Percentiles rank a stretch among this genome's conserved stretches.
phyloP scores from a whole-genome alignment of 1,140 invertebrate species.

The Drosophila pachea region DNA sequence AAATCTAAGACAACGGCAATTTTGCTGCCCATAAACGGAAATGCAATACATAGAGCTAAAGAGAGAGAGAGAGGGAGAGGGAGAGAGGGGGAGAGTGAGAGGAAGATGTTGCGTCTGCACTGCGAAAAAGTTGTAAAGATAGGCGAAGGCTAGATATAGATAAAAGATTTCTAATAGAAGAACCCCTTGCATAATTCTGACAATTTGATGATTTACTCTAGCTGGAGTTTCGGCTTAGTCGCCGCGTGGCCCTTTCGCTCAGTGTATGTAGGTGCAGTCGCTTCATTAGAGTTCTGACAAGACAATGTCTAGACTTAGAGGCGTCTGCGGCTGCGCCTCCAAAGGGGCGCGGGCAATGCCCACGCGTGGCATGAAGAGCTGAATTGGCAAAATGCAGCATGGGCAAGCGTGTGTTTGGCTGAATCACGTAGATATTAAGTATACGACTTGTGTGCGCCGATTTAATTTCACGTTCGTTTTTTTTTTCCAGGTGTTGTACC shows the following conservation, averaged over 20 bases:
- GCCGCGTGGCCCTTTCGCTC: constrained; percentile 9
- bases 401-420: background rate
- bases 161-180: too few species aligned
- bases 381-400: background rate
- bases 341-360: background rate
- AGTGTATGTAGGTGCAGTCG: constrained; percentile 38
- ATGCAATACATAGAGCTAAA: constrained; percentile 13
- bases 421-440: constrained; percentile 40
- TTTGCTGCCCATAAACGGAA: constrained; percentile 39
- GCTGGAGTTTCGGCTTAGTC: too few species aligned
- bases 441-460: constrained; percentile 46
- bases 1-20: constrained; percentile 48
- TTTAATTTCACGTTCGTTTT: constrained; percentile 4
- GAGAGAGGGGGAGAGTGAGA: background rate
- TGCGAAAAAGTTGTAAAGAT: constrained; percentile 3
- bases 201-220: too few species aligned
- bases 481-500: constrained; percentile 83
- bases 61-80: background rate
- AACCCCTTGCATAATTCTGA: too few species aligned
- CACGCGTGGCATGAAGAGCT: background rate
- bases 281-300: constrained; percentile 24
- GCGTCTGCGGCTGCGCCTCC: constrained; percentile 19
- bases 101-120: background rate
- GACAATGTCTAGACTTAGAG: constrained; percentile 1
- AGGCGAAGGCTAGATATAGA: too few species aligned